Evolutionary conservation across 2,113 vertebrate genomes (phyloP).

Genomic region (Octodon degus): DNA sequence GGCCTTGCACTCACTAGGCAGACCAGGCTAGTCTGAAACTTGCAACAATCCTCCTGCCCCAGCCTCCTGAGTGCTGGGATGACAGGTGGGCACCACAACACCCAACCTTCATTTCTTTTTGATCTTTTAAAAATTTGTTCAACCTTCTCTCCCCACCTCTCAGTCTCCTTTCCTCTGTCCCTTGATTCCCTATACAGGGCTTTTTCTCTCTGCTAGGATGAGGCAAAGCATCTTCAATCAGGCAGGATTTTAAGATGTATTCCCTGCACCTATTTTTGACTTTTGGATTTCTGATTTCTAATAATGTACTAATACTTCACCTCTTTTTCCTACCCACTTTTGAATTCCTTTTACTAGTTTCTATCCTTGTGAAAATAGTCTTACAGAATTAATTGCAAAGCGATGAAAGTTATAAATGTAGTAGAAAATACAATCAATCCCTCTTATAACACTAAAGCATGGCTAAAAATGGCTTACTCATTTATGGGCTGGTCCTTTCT

Average conservation of each 20-base stretch:
- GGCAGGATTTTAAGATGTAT: not conserved
- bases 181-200: accelerated
- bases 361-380: not conserved
- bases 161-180: no score
- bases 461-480: not conserved
- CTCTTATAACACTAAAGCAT: not conserved
- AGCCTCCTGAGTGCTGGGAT: no score
- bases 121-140: not conserved
- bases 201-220: not conserved
- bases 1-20: no score
- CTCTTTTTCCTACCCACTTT: not conserved
- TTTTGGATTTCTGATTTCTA: not conserved
- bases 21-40: no score
- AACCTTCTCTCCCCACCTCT: not conserved
- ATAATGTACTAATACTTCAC: conserved; percentile 3
- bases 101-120: not conserved
- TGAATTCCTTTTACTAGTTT: not conserved
- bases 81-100: no score
- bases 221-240: not conserved
- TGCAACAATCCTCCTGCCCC: no score
- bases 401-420: conserved; percentile 51
- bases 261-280: not conserved
- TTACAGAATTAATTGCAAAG: conserved; percentile 32
- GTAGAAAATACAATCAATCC: conserved; percentile 8
- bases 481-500: not conserved